Percentiles rank a stretch among this genome's conserved stretches.
Conservation (phyloP, 2,888 invertebrate genomes). For the Aricia artaxerxes region DNA sequence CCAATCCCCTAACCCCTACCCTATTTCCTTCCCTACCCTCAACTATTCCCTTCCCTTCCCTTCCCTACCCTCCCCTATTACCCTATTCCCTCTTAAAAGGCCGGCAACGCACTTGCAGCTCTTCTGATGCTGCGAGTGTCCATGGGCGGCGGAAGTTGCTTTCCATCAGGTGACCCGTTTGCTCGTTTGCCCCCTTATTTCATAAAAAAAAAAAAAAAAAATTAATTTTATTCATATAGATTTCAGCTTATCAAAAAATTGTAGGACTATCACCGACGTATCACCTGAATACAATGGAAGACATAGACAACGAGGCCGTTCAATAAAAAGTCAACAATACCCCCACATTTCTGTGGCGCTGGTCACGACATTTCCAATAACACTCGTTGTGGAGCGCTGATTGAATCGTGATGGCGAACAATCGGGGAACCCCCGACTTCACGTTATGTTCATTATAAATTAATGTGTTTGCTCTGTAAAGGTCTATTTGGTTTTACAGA, state of each 20-base stretch:
- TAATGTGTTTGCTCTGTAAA: not conserved
- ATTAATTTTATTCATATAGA: not conserved
- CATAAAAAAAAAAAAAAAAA: too few relatives aligned
- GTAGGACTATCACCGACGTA: not conserved
- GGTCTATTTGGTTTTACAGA: not conserved
- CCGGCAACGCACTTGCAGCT: too few relatives aligned
- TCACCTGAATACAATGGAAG: not conserved
- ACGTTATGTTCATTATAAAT: conserved; percentile 4
- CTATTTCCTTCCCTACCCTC: too few relatives aligned
- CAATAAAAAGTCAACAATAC: conserved; percentile 23
- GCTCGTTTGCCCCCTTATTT: too few relatives aligned
- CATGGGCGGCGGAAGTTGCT: too few relatives aligned
- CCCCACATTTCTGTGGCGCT: conserved; percentile 40
- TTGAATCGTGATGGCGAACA: conserved; percentile 61
- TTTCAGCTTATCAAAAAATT: not conserved
- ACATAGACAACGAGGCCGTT: not conserved
- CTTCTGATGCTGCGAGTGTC: too few relatives aligned
- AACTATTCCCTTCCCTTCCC: too few relatives aligned
- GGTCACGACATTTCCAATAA: conserved; percentile 61
- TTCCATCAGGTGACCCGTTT: too few relatives aligned
- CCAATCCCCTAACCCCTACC: too few relatives aligned
- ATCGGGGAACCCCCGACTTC: conserved; percentile 40
- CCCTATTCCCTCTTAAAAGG: too few relatives aligned
- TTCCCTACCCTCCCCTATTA: too few relatives aligned
- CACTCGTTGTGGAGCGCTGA: conserved; percentile 63